Evolutionary conservation across 2,888 invertebrate species (phyloP).

Genomic region (Oxycera nigricornis): DNA sequence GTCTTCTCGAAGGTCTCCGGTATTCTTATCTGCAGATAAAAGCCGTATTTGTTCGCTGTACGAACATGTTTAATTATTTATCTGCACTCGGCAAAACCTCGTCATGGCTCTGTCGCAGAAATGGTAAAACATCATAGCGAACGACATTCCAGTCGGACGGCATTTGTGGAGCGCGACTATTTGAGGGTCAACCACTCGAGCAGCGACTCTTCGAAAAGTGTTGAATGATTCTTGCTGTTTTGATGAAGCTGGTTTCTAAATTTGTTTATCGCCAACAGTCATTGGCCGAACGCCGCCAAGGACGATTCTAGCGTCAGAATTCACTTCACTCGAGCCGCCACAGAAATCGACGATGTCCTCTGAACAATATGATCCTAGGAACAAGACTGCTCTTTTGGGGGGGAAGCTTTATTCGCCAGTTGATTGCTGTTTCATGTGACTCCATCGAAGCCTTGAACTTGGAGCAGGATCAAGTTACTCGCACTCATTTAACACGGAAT

Average conservation of each 20-base stretch:
- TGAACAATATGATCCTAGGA: too few species aligned
- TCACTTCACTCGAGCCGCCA: too few species aligned
- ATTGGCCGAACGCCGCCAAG: constrained; percentile 26
- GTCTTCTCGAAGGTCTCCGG: background rate
- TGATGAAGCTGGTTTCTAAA: background rate
- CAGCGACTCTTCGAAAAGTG: constrained; percentile 3
- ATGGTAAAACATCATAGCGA: background rate
- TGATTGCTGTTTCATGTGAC: background rate
- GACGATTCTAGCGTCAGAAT: background rate
- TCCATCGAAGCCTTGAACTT: constrained; percentile 22
- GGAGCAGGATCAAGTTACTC: background rate
- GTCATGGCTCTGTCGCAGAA: background rate
- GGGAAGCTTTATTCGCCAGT: background rate
- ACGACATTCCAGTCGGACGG: constrained; percentile 28
- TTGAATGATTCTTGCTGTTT: constrained; percentile 15
- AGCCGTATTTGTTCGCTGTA: background rate
- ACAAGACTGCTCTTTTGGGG: too few species aligned
- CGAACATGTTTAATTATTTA: background rate
- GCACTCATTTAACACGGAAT: background rate
- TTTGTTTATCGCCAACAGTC: background rate
- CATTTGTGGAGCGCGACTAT: constrained; percentile 32
- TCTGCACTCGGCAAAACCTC: background rate
- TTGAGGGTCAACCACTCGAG: constrained; percentile 29
- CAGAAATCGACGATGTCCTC: too few species aligned
- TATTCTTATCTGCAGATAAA: background rate